Percentiles rank a stretch among this genome's conserved stretches.
Evolutionary conservation across 1,140 invertebrate genomes (phyloP).

Genomic region (Phenacoccus solenopsis): DNA sequence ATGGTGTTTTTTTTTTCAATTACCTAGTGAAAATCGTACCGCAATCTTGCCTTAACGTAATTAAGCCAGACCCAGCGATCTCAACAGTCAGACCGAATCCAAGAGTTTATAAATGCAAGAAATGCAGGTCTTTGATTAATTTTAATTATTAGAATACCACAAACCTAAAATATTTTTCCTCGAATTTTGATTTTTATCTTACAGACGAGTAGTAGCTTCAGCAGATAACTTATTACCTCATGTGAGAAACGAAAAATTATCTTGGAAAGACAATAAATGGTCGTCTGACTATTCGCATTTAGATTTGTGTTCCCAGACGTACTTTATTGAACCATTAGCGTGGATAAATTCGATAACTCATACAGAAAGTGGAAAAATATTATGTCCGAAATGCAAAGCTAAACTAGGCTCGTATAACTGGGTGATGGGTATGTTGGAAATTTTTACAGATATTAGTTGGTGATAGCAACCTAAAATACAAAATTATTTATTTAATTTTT

Average conservation of each 20-base stretch:
- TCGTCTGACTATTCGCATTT: slow-evolving; percentile 20
- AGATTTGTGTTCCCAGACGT: slow-evolving; percentile 47
- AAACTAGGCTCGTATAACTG: slow-evolving; percentile 75
- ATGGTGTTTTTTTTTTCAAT: slow-evolving; percentile 23
- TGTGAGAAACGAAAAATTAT: slow-evolving; percentile 38
- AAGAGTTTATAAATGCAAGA: slow-evolving; percentile 63
- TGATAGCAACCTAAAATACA: not conserved
- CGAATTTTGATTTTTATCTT: slow-evolving; percentile 20
- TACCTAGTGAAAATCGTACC: slow-evolving; percentile 65
- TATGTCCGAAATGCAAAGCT: slow-evolving; percentile 65
- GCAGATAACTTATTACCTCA: slow-evolving; percentile 64
- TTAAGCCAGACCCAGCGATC: slow-evolving; percentile 67
- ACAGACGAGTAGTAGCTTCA: slow-evolving; percentile 54
- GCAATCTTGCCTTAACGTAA: slow-evolving; percentile 55
- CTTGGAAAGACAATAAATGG: slow-evolving; percentile 35
- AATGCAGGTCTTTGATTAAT: slow-evolving; percentile 41
- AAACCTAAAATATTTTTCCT: too few relatives aligned
- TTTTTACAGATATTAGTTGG: not conserved
- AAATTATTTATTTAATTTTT: not conserved
- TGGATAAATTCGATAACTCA: slow-evolving; percentile 65
- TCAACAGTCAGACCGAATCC: slow-evolving; percentile 61
- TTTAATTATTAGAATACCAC: too few relatives aligned
- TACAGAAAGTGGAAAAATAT: slow-evolving; percentile 58
- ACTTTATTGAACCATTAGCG: slow-evolving; percentile 65
- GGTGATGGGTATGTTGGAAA: slow-evolving; percentile 49